Base-by-base conservation (phyloP, 2,797 vertebrate genomes). In the Rhinichthys osculus region DNA sequence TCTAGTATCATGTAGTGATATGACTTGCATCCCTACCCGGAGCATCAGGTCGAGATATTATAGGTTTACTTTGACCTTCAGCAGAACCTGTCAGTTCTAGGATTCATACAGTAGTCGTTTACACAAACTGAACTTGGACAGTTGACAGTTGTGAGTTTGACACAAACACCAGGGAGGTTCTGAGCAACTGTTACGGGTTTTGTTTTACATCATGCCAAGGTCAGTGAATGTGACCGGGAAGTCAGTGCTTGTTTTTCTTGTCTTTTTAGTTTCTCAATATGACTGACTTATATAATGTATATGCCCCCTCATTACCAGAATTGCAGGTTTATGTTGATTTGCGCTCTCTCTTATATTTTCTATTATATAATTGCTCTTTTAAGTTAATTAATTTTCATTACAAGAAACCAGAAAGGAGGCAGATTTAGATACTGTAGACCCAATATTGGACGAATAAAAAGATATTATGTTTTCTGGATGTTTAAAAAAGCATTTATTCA, bases 11-110 rank as follows among this genome's bases (percentile, higher is more conserved):
- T 83, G 86, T 40, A 79, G 86, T 79, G 82, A 85, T 42, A 67
- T 85, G 70, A 81, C 57, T 78, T 85, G 70, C 59, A 70, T 85
- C 84, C 84, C 84, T 85, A 81, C 71, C 84, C 13, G 54, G 78
- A 70, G 78, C 69, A 73, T 50, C 50, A 81, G 78, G 69, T 81
- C 57, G 23, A 76, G 76, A 54, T 47, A 50, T 69, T 54, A 80
- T 21, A 77, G 81, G 66, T 59, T 44, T 62, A 7, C 67, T 30
- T 77, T 85, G 85, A 83, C 76, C 80, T 74, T 52, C 67, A 82
- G 73, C 84, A 62, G 27, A 71, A 54, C 54, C 27, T 52, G 54
- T 73, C 44, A 52, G 3, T 35, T 50, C 19, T 62, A 66, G 3
- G 67, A 59, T 82, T 54, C 33, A 38, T 67, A 42, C 59, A 54